Base-by-base conservation (phyloP, 2,888 invertebrate genomes). In the Synergus gifuensis region DNA sequence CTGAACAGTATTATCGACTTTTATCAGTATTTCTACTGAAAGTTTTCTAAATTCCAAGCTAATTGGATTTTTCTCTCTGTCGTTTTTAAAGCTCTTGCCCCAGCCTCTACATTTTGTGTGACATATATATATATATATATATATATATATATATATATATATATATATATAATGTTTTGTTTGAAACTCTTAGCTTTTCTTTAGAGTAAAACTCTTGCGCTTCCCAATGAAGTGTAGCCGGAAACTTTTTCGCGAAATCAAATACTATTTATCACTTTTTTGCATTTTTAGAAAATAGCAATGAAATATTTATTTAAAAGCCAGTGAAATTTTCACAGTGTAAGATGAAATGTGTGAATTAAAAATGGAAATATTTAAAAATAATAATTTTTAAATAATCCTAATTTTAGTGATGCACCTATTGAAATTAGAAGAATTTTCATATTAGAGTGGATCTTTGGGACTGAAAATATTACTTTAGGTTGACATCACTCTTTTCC, bases 1-100 rank as follows among this genome's bases (percentile, higher is more conserved):
- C 36, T 22, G 28, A 73, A 36, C 73, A 73, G 69, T 69, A 69
- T 69, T 69, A 69, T 28, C 36, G 4, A 49, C 14, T 69, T 16
- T 28, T n/a, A 4, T 9, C 49, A 46, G 69, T 49, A 28, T 69
- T 69, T 28, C 8, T 16, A 7, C 16, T 69, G 16, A 46, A 69
- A 44, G 44, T 22, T 22, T n/a, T 64, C 40, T 64, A 40, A 64
- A 46, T 58, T 58, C 58, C 58, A 18, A 58, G 8, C 2, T 58
- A 58, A 58, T 62, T 62, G 28, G 7, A 62, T 62, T 58, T 28
- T 58, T 58, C n/a, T 18, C 9, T 58, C 18, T 54, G 5, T 18
- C 11, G 46, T 28, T 28, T 62, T 62, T 62, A 22, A 62, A 62
- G 62, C 62, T 62, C 12, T 62, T 62, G 11, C 28, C 22, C 12